These are phyloP conservation scores for Ridgeia piscesae DNA, from an alignment of 1,140 invertebrate genomes.

Conservation along the genomic window DNA sequence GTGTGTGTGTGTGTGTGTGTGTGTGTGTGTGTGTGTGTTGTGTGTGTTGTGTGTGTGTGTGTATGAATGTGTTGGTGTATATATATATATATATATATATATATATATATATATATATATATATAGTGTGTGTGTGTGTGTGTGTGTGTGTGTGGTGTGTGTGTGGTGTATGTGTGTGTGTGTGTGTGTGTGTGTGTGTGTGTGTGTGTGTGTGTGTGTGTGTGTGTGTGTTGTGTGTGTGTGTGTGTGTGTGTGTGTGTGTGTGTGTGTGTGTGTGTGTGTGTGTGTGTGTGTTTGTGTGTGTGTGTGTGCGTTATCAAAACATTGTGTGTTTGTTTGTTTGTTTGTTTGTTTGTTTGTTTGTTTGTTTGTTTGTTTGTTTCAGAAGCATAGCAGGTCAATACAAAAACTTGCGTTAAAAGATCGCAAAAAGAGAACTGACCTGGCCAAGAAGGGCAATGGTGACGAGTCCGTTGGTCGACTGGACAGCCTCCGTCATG, in stretches of 20 bases:
- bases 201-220: no score
- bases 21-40: neutral
- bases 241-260: neutral
- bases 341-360: no score
- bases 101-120: no score
- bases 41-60: neutral
- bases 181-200: neutral
- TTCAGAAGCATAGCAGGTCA: no score
- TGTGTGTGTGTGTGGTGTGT: neutral
- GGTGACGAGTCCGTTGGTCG: constrained; percentile 81
- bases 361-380: no score
- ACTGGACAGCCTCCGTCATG: constrained; percentile 84
- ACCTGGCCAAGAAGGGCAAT: constrained; percentile 86
- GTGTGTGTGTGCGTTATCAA: neutral
- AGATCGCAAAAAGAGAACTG: constrained; percentile 40
- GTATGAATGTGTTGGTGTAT: neutral
- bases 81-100: no score
- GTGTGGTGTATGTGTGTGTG: neutral
- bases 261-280: neutral
- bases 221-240: no score
- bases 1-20: neutral
- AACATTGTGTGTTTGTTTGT: no score
- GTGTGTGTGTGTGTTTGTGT: neutral
- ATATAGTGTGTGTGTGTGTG: neutral
- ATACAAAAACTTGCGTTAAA: no score